Conservation (phyloP, 2,113 vertebrate species). For the Falcunculus frontatus region DNA sequence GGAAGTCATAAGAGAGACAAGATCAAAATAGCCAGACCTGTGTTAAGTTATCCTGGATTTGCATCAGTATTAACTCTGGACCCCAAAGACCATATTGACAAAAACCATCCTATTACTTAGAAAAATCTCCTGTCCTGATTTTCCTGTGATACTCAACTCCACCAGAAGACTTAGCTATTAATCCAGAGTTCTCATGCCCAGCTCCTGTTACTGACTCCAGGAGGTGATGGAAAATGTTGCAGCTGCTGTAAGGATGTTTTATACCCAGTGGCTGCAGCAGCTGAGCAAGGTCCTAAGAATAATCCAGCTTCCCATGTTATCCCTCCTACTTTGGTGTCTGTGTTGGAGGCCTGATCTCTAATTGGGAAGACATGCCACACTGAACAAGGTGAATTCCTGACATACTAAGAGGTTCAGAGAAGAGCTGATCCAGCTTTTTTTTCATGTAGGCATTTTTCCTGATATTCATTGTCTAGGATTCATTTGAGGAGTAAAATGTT, state of each 20-base stretch:
- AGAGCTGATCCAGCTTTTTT: neutral
- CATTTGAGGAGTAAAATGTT: neutral
- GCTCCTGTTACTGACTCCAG: neutral
- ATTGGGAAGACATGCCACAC: neutral
- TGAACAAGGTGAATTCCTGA: neutral
- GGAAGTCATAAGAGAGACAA: neutral
- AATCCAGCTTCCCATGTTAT: neutral
- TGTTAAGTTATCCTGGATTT: neutral
- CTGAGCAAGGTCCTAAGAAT: neutral
- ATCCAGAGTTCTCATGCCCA: neutral
- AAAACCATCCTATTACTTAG: neutral
- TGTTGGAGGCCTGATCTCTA: neutral
- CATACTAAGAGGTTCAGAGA: neutral
- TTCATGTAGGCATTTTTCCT: neutral
- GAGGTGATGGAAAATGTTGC: neutral
- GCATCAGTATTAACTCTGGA: neutral
- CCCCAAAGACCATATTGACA: neutral
- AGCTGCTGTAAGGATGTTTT: neutral
- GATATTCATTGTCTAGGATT: neutral
- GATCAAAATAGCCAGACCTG: neutral
- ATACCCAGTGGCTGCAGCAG: neutral
- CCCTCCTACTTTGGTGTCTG: neutral
- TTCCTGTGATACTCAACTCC: neutral
- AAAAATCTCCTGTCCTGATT: neutral
- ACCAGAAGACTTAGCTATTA: accelerated